Percentiles rank a stretch among this genome's conserved stretches.
Evolutionary conservation across 2,888 invertebrate species (phyloP).

Genomic region (Capitulum mitella): DNA sequence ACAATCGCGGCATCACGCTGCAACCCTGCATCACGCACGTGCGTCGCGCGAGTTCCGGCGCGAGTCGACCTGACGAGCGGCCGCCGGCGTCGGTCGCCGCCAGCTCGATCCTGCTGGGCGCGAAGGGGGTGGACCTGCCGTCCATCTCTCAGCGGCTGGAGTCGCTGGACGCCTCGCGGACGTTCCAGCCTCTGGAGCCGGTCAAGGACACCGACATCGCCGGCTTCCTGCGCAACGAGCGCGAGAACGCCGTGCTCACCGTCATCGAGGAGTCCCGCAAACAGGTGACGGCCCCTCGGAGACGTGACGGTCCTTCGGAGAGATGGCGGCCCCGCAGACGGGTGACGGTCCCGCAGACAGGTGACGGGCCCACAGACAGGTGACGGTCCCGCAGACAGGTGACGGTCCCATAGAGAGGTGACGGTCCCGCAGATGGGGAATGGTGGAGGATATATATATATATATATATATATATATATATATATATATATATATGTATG

Average conservation of each 20-base stretch:
- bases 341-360: too few relatives aligned
- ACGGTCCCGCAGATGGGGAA: too few relatives aligned
- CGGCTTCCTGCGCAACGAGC: slow-evolving; percentile 82
- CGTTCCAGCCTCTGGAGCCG: slow-evolving; percentile 64
- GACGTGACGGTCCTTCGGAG: too few relatives aligned
- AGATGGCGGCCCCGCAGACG: background rate
- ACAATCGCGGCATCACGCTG: background rate
- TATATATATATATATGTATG: too few relatives aligned
- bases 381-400: too few relatives aligned
- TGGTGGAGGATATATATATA: too few relatives aligned
- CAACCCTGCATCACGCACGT: background rate
- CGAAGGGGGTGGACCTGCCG: slow-evolving; percentile 87
- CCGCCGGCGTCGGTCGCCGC: too few relatives aligned
- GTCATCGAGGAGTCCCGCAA: slow-evolving; percentile 83
- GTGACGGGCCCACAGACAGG: too few relatives aligned
- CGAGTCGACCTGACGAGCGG: too few relatives aligned
- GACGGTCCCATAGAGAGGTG: too few relatives aligned
- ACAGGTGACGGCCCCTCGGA: slow-evolving; percentile 53
- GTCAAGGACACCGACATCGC: slow-evolving; percentile 87
- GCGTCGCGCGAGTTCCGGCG: too few relatives aligned
- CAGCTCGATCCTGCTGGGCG: slow-evolving; percentile 71
- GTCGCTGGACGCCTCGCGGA: slow-evolving; percentile 65
- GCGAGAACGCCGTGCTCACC: slow-evolving; percentile 84
- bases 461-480: too few relatives aligned
- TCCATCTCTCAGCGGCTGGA: slow-evolving; percentile 86